These are phyloP conservation scores for Caenorhabditis plicata DNA, from an alignment of 2,888 invertebrate genomes.

Conservation along the genomic window DNA sequence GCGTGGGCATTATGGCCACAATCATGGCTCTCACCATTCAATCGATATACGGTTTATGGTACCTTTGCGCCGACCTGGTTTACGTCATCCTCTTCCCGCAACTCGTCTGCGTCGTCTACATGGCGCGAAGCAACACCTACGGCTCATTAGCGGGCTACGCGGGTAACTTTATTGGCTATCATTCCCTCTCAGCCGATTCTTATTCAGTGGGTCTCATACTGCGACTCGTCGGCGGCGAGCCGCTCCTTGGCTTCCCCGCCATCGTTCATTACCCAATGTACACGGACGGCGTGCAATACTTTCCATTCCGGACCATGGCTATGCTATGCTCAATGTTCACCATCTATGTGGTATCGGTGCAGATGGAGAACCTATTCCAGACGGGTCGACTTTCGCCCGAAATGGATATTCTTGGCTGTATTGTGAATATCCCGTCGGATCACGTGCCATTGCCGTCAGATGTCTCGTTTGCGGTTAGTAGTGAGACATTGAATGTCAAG, in stretches of 20 bases:
- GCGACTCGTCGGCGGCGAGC: conserved; percentile 86
- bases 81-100: conserved; percentile 98
- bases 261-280: conserved; percentile 80
- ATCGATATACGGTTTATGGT: conserved; percentile 97
- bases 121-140: conserved; percentile 93
- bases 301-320: conserved; percentile 92
- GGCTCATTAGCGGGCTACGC: conserved; percentile 76
- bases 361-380: conserved; percentile 52
- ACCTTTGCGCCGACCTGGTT: conserved; percentile 96
- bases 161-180: conserved; percentile 32
- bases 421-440: conserved; percentile 61
- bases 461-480: no score
- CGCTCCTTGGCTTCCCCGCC: conserved; percentile 79
- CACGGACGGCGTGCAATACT: conserved; percentile 77
- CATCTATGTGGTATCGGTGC: conserved; percentile 73
- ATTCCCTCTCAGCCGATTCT: no score
- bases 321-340: conserved; percentile 85
- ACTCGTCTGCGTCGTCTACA: conserved; percentile 94
- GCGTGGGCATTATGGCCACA: conserved; percentile 87
- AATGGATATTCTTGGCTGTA: conserved; percentile 60
- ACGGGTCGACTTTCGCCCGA: conserved; percentile 53
- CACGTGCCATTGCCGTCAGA: conserved; percentile 60
- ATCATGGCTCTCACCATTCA: conserved; percentile 95
- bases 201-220: conserved; percentile 66
- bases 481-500: no score